phyloP scores from a whole-genome alignment of 2,888 invertebrate genomes.

The Craniophora ligustri region DNA sequence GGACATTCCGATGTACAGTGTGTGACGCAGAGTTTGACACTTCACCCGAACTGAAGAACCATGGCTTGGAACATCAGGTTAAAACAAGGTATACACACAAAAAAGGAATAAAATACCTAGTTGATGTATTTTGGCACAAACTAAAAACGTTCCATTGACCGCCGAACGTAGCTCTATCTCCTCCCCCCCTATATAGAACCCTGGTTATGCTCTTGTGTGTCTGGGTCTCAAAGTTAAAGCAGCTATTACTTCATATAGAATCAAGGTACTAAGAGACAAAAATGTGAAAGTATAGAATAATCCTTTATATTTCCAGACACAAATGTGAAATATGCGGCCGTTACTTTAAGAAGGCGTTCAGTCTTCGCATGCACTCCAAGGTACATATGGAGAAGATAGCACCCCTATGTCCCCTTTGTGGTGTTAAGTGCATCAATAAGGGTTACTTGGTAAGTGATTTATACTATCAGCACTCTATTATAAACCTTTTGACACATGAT shows the following conservation, averaged over 20 bases:
- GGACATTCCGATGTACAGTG: conserved; percentile 40
- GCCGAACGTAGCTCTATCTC: too few relatives aligned
- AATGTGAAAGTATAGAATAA: too few relatives aligned
- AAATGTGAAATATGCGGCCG: conserved; percentile 61
- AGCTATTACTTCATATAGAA: too few relatives aligned
- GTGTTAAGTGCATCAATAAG: conserved; percentile 48
- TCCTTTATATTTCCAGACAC: conserved; percentile 51
- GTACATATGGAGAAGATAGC: conserved; percentile 52
- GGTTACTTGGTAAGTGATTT: conserved; percentile 59
- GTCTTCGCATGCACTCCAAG: conserved; percentile 56
- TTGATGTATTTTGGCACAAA: too few relatives aligned
- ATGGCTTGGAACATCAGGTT: conserved; percentile 59
- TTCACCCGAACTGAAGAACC: conserved; percentile 47
- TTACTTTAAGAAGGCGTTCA: conserved; percentile 62
- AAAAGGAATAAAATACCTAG: too few relatives aligned
- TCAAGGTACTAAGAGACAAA: too few relatives aligned
- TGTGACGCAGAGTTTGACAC: conserved; percentile 52
- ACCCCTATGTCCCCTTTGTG: conserved; percentile 54
- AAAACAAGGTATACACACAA: conserved; percentile 59
- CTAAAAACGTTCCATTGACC: too few relatives aligned
- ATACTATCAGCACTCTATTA: too few relatives aligned
- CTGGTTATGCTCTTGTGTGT: too few relatives aligned
- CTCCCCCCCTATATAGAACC: too few relatives aligned
- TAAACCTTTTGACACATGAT: too few relatives aligned
- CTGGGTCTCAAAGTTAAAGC: too few relatives aligned